Percentiles rank a stretch among this genome's conserved stretches.
Evolutionary conservation across 53 echinoderm and acorn worm genomes (phyloP).

Genomic region (Echinometra lucunter): DNA sequence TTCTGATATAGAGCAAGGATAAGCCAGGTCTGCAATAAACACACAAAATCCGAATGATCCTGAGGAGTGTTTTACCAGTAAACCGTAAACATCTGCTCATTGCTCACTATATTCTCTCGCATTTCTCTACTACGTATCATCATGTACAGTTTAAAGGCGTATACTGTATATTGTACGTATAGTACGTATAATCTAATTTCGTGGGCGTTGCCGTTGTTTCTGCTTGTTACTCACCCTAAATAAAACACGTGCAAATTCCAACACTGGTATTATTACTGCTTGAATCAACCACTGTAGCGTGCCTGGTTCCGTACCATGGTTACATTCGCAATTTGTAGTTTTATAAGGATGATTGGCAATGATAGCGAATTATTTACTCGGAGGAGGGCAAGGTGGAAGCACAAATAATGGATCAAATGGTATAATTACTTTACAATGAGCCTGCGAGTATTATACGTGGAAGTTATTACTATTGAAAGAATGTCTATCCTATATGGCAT

Average conservation of each 20-base stretch:
- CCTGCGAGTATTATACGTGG: neutral
- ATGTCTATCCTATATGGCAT: neutral
- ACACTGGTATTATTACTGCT: neutral
- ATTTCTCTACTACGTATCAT: no score
- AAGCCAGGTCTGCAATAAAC: no score
- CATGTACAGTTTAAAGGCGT: no score
- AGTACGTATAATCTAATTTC: no score
- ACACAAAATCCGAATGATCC: no score
- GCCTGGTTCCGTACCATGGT: neutral
- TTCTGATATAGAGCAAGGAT: no score
- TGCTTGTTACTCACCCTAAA: neutral
- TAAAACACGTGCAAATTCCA: neutral
- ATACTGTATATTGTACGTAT: no score
- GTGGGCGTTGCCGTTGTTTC: neutral
- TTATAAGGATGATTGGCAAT: neutral
- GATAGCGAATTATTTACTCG: neutral
- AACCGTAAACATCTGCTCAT: no score
- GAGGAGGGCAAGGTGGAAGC: neutral
- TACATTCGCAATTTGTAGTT: slow-evolving; percentile 1
- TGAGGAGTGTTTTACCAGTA: no score
- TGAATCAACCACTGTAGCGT: neutral
- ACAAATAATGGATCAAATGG: neutral
- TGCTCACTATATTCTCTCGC: no score
- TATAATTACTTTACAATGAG: neutral
- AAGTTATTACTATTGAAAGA: neutral